Evolutionary conservation across 2,797 vertebrate genomes (phyloP), one percentile per base, ranked within the genome.

Genomic region (Capromys pilorides): DNA sequence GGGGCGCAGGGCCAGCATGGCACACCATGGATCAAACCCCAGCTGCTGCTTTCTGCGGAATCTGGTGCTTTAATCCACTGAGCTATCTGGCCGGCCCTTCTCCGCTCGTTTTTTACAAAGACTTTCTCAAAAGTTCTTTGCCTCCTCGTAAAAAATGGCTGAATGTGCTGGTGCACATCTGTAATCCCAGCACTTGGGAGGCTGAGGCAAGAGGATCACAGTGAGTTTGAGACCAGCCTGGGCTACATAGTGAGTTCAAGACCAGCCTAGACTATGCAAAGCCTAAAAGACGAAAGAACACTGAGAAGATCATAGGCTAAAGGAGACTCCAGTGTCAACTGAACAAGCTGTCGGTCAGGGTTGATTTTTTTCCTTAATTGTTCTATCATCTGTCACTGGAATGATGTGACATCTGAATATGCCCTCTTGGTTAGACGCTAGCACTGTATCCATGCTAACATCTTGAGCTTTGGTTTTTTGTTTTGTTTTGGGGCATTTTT

Each of bases 301-400:
- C 19, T 67, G 57, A 92, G 33, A 62, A 91, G 49, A n/a, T 41
- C 83, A 67, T 22, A 95, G 28, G 49, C 85, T 78, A 92, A 93
- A 85, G 26, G 54, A 91, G 84, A 95, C 51, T 2, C 14, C 22
- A 88, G 66, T 61, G 39, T 82, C 45, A 71, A 88, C 51, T 59
- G 49, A 62, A 33, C 82, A 21, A 64, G 59, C 78, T 33, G 62
- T 41, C 36, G 61, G 67, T 26, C 36, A 9, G 19, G 21, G n/a
- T 31, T 82, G 8, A 91, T 89, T 84, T 36, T 82, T 13, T 24
- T 49, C 26, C 16, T 54, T 18, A 54, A 49, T 91, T 39, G 51
- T 77, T 39, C 24, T 39, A 24, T 41, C 66, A 45, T 51, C 71
- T 22, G 39, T 82, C 59, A 51, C 18, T 69, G 36, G 21, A 61